These are phyloP conservation scores for Quadriops clusia DNA, from an alignment of 2,888 invertebrate species.

Conservation along the genomic window DNA sequence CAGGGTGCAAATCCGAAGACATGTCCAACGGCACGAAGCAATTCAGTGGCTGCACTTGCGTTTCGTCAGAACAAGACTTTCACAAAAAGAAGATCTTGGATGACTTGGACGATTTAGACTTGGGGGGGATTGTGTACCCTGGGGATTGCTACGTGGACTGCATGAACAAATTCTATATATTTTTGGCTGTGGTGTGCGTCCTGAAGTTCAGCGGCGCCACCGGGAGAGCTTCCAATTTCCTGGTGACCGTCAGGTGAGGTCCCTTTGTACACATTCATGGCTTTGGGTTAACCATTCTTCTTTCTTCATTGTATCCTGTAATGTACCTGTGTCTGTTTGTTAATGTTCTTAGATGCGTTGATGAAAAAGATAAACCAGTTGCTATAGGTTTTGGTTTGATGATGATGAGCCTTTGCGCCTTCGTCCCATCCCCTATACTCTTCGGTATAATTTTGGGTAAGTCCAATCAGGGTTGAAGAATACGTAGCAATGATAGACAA, in stretches of 20 bases:
- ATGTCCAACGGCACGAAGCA: slow-evolving; percentile 38
- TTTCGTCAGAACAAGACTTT: slow-evolving; percentile 20
- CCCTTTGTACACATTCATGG: neutral
- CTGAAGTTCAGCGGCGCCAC: slow-evolving; percentile 49
- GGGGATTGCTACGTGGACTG: slow-evolving; percentile 48
- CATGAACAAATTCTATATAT: slow-evolving; percentile 41
- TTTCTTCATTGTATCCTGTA: neutral
- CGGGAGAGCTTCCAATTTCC: slow-evolving; percentile 48
- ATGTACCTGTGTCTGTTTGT: neutral
- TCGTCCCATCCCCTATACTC: slow-evolving; percentile 65
- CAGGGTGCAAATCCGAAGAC: slow-evolving; percentile 50
- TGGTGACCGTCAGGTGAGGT: slow-evolving; percentile 44
- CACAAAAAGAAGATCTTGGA: slow-evolving; percentile 19
- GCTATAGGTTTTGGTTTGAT: slow-evolving; percentile 60
- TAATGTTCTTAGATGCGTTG: slow-evolving; percentile 45
- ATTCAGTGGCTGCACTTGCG: slow-evolving; percentile 40
- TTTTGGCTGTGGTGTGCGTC: slow-evolving; percentile 42
- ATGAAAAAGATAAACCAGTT: slow-evolving; percentile 59
- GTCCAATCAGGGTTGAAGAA: slow-evolving; percentile 11
- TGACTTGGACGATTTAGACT: slow-evolving; percentile 12
- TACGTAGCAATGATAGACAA: slow-evolving; percentile 3
- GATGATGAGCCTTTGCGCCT: slow-evolving; percentile 56
- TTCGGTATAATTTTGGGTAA: slow-evolving; percentile 61
- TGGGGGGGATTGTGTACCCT: slow-evolving; percentile 34
- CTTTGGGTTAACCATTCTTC: neutral